Evolutionary conservation across 2,797 vertebrate genomes (phyloP).

Genomic region (Acanthiza pusilla): DNA sequence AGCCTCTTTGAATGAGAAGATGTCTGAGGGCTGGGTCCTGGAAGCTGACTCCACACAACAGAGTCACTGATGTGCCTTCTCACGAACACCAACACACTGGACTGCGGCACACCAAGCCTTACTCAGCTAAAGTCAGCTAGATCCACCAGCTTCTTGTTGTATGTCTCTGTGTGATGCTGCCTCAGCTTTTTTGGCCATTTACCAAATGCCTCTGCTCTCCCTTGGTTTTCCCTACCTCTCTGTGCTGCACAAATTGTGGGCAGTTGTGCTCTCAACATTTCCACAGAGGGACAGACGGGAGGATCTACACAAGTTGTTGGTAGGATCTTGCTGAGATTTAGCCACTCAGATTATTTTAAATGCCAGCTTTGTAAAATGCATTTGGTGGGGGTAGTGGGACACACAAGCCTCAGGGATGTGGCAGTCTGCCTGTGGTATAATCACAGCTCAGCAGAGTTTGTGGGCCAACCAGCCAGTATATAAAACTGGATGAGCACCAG

Average conservation of each 20-base stretch:
- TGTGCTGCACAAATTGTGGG: background rate
- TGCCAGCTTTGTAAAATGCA: background rate
- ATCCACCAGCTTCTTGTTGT: background rate
- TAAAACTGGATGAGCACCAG: background rate
- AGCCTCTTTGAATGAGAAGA: background rate
- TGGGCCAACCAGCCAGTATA: background rate
- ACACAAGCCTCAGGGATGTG: background rate
- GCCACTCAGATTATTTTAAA: background rate
- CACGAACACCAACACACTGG: fast-evolving
- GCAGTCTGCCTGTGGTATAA: background rate
- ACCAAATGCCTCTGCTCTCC: background rate
- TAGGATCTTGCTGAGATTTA: background rate
- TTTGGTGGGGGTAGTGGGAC: background rate
- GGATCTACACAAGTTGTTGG: background rate
- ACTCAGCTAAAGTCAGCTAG: background rate
- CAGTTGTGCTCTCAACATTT: background rate
- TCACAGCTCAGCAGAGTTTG: background rate
- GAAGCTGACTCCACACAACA: background rate
- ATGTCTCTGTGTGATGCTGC: background rate
- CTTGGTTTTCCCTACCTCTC: background rate
- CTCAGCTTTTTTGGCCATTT: background rate
- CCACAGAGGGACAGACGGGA: background rate
- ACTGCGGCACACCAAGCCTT: background rate
- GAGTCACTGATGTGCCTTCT: background rate
- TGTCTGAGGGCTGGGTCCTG: background rate